Evolutionary conservation across 2,797 vertebrate genomes (phyloP).

Genomic region (Craterocephalus amniculus): DNA sequence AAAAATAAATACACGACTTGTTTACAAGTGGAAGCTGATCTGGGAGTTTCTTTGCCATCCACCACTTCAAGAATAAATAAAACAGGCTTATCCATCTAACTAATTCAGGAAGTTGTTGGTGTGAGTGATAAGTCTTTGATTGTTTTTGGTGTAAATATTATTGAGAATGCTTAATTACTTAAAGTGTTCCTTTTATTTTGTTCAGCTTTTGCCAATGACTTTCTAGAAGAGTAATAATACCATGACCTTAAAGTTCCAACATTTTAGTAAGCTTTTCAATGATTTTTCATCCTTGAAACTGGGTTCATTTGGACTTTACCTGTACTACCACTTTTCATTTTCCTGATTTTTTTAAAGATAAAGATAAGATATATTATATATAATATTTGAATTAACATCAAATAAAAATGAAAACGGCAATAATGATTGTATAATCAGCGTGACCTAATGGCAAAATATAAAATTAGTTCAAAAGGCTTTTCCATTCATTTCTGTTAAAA

Average conservation of each 20-base stretch:
- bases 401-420: too few relatives aligned
- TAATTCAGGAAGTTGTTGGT: neutral
- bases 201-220: too few relatives aligned
- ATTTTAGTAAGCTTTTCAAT: too few relatives aligned
- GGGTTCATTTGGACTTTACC: too few relatives aligned
- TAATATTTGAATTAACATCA: too few relatives aligned
- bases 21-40: neutral
- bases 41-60: neutral
- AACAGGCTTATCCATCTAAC: neutral
- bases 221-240: too few relatives aligned
- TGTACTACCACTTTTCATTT: too few relatives aligned
- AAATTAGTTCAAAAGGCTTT: neutral
- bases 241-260: too few relatives aligned
- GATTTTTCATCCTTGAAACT: too few relatives aligned
- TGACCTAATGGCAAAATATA: neutral
- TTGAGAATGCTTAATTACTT: neutral
- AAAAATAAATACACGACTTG: neutral
- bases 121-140: neutral
- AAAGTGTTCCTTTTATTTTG: neutral
- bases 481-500: neutral
- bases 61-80: neutral
- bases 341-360: too few relatives aligned
- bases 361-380: too few relatives aligned
- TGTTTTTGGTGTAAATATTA: neutral
- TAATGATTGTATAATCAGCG: neutral